Base-by-base conservation (phyloP, 2,113 vertebrate species). In the Pagrus major region DNA sequence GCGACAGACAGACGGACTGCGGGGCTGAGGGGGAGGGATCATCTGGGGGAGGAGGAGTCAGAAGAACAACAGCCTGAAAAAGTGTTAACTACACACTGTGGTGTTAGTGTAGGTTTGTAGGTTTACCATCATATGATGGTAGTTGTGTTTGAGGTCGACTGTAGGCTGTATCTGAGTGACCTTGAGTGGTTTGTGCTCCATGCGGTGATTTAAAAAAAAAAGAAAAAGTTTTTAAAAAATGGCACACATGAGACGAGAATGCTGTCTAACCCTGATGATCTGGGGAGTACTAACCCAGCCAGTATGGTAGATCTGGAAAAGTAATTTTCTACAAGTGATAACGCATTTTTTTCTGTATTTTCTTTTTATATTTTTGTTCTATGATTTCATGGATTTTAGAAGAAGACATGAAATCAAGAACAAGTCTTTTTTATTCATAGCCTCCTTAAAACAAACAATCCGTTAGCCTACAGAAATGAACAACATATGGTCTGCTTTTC, bases 41-140 rank as follows among this genome's bases (percentile, higher is more conserved):
- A 80, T 0, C 60, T 1, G 7, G 20, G 63, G 78, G 41, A 58
- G 94, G 91, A 76, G 94, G 93, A 86, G 91, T 67, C 71, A 73
- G 18, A 3, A 1, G 14, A 72, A 78, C 69, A 63, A 77, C 73
- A 66, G 70, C 11, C 21, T 54, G n/a, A 72, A 71, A 63, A 67
- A 41, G n/a, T 39, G 61, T 76, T 51, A n/a, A 51, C 10, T n/a
- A 64, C 47, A 81, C 11, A 55, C 42, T 27, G 10, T 27, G 20
- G 21, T 76, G 41, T 29, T 0, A 37, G 16, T 64, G 33, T 65
- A 31, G 20, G n/a, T 46, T 29, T 35, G 41, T 3, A 42, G 41
- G 41, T 42, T 42, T 4, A 15, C 12, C 41, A 16, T 16, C 14
- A 16, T 16, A 42, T 35, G 33, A 35, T 7, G 4, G 33, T 35